Evolutionary conservation across 2,113 vertebrate species (phyloP), one percentile per base, ranked within the genome.

Genomic region (Megalops atlanticus): DNA sequence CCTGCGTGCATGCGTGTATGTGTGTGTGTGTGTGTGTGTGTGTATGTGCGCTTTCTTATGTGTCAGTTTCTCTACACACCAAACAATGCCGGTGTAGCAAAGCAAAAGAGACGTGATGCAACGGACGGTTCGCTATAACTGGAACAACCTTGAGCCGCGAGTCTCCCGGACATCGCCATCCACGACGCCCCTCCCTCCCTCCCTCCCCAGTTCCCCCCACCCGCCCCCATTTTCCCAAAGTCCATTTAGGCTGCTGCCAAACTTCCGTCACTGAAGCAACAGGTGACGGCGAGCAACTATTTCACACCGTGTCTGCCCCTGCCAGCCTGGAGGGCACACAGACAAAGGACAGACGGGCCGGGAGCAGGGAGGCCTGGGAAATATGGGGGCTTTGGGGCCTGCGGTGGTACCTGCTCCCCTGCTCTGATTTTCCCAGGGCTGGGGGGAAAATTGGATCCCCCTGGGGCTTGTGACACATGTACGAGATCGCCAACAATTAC

Each of bases 261-360:
- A 38, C 43, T 3, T 31, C 82, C 16, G 72, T 83, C 82, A 76
- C 72, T 70, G 54, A 74, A 76, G 58, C 72, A 77, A 80, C 78
- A 72, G 78, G 78, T 80, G 78, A 80, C 15, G 8, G 36, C 73
- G 18, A 39, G 47, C 36, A 49, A 41, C 21, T 54, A 81, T 76
- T 40, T 41, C 49, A 64, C 35, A 76, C 49, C 40, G 49, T 24
- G 52, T 43, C 54, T 4, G 24, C 58, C 64, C 54, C 71, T 36
- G 72, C 64, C 41, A 3, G 36, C 35, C 64, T 64, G 0, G 27
- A 31, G 24, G 64, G 27, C 27, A 36, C 33, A 3, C 68, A 74
- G n/a, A 73, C 75, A 82, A 78, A 82, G 18, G 69, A 43, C 45
- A 47, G 41, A 39, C 45, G n/a, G 75, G 33, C 21, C 64, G 11